Evolutionary conservation across 30 jellyfish, hydroid and myxozoan genomes (phyloP).

Genomic region (Turritopsis rubra): DNA sequence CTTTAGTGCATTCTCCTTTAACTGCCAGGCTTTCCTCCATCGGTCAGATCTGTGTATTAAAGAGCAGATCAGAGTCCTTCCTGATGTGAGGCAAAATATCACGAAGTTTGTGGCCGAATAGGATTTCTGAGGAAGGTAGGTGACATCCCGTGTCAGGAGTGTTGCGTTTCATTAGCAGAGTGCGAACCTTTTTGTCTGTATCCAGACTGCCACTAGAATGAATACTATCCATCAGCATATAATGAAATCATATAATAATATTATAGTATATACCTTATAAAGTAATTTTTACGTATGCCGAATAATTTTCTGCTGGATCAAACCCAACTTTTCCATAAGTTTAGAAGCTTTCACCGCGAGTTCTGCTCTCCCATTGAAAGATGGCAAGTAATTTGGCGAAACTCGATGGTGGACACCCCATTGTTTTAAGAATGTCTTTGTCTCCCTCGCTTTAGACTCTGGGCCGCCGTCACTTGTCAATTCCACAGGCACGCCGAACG

Average conservation of each 20-base stretch:
- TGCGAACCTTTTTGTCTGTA: neutral
- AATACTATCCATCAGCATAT: neutral
- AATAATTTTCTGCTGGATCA: no score
- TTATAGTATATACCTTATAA: no score
- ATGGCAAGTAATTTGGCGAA: neutral
- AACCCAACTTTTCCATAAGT: no score
- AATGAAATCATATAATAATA: no score
- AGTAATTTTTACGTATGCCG: no score
- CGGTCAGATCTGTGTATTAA: no score
- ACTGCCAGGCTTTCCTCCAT: neutral
- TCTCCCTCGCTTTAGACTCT: neutral
- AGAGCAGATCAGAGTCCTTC: no score
- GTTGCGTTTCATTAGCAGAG: neutral
- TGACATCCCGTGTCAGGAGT: neutral
- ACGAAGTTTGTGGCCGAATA: neutral
- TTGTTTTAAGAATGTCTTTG: neutral
- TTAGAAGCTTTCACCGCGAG: neutral
- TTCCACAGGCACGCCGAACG: neutral
- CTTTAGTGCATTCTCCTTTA: neutral
- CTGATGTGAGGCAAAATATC: no score
- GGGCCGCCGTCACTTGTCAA: neutral
- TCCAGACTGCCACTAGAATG: neutral
- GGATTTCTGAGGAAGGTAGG: neutral
- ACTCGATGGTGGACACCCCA: neutral
- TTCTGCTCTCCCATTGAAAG: neutral